Percentiles rank a stretch among this genome's conserved stretches.
Evolutionary conservation across 2,113 vertebrate species (phyloP).

Genomic region (Lota lota): DNA sequence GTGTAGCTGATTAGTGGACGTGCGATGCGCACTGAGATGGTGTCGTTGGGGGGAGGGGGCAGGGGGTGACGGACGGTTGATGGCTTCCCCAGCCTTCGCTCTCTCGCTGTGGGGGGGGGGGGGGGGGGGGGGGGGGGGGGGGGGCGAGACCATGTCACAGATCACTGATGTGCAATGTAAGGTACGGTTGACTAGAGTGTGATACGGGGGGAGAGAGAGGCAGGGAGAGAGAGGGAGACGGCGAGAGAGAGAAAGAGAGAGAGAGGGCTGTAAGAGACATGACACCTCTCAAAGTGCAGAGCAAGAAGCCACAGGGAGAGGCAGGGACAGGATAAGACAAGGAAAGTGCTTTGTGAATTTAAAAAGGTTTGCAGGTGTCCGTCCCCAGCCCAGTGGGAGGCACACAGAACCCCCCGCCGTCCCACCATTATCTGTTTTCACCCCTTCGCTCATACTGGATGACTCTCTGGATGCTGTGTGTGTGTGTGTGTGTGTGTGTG

Average conservation of each 20-base stretch:
- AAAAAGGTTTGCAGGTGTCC: neutral
- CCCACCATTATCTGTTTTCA: neutral
- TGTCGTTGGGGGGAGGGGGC: neutral
- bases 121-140: slow-evolving; percentile 17
- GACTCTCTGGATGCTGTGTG: neutral
- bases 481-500: neutral
- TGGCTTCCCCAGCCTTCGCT: slow-evolving; percentile 61
- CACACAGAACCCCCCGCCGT: neutral
- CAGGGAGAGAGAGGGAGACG: no score
- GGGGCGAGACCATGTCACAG: no score
- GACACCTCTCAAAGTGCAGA: neutral
- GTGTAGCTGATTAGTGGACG: slow-evolving; percentile 63
- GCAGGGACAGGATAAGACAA: neutral
- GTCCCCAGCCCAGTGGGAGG: neutral
- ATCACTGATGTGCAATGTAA: slow-evolving; percentile 12
- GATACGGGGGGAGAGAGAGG: neutral
- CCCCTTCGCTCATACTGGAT: neutral
- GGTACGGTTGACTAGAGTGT: slow-evolving; percentile 22
- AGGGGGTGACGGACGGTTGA: slow-evolving; percentile 18
- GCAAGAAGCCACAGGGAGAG: neutral
- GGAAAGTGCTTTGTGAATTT: no score
- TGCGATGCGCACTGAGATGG: slow-evolving; percentile 26
- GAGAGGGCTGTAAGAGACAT: no score
- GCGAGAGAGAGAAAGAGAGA: neutral
- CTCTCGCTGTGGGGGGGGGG: slow-evolving; percentile 17